Evolutionary conservation across 2,113 vertebrate species (phyloP).

Genomic region (Lipotes vexillifer): DNA sequence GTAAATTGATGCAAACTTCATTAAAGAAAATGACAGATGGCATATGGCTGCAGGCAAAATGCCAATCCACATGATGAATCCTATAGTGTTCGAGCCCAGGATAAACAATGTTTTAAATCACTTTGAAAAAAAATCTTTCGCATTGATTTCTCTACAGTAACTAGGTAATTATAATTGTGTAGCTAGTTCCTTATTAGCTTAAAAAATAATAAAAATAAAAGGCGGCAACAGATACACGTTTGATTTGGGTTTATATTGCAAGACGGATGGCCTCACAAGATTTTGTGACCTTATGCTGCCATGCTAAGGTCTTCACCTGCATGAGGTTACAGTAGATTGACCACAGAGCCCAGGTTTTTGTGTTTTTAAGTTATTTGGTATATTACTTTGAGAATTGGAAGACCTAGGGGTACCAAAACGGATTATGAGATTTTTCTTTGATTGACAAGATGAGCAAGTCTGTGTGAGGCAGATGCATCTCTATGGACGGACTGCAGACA

Average conservation of each 20-base stretch:
- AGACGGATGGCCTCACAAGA: conserved; percentile 60
- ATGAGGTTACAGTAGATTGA: conserved; percentile 66
- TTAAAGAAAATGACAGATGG: conserved; percentile 65
- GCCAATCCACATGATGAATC: conserved; percentile 17
- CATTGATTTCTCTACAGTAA: background rate
- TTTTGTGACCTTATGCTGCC: conserved; percentile 73
- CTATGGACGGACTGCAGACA: conserved; percentile 60
- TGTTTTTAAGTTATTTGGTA: conserved; percentile 78
- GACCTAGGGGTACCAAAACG: conserved; percentile 77
- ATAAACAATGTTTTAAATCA: conserved; percentile 60
- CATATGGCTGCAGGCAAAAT: conserved; percentile 56
- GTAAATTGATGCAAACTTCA: conserved; percentile 60
- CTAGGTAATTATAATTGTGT: conserved; percentile 47
- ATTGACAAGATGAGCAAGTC: conserved; percentile 83
- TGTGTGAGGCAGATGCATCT: conserved; percentile 73
- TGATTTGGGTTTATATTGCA: conserved; percentile 63
- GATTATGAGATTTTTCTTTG: conserved; percentile 86
- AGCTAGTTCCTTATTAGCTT: conserved; percentile 38
- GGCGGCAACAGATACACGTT: conserved; percentile 25
- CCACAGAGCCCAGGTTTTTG: conserved; percentile 43
- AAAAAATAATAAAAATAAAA: background rate
- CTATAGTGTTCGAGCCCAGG: background rate
- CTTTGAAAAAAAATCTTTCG: conserved; percentile 3
- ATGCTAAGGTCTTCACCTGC: conserved; percentile 56
- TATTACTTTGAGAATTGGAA: conserved; percentile 83